phyloP scores from a whole-genome alignment of 2,113 vertebrate genomes.

The Naja naja region DNA sequence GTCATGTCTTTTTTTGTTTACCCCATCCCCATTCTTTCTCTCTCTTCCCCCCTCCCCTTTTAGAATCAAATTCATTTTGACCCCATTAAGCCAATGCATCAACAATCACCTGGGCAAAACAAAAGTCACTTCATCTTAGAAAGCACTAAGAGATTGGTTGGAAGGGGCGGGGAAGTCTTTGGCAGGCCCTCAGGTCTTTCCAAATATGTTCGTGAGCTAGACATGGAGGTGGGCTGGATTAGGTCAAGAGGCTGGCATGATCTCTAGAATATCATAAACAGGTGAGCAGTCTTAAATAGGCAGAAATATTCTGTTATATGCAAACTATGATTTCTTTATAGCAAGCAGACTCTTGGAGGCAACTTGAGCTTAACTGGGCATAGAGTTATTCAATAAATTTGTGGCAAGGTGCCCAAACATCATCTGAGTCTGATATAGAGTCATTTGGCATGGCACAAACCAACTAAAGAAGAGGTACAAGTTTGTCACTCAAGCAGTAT shows the following conservation, averaged over 20 bases:
- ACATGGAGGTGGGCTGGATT: not conserved
- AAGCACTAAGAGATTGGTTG: not conserved
- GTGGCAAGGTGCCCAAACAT: not conserved
- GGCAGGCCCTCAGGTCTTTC: not conserved
- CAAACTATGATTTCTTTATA: not conserved
- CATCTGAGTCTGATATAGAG: not conserved
- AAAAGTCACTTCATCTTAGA: conserved; percentile 19
- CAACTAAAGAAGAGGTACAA: not conserved
- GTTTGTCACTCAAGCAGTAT: not conserved
- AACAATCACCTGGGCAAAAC: conserved; percentile 17
- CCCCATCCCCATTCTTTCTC: not conserved
- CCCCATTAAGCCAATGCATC: conserved; percentile 43
- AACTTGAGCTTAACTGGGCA: not conserved
- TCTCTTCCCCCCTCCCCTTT: conserved; percentile 11
- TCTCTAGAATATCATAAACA: not conserved
- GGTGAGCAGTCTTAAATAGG: not conserved
- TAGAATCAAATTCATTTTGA: conserved; percentile 43
- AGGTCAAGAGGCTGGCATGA: not conserved
- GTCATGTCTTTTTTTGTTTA: not conserved
- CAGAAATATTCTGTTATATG: not conserved
- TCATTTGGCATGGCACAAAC: not conserved
- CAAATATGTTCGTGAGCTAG: not conserved
- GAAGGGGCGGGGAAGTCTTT: not conserved
- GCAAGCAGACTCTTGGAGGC: not conserved
- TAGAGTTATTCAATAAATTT: not conserved